Evolutionary conservation across 2,888 invertebrate genomes (phyloP), one percentile per base, ranked within the genome.

Genomic region (Meteorus colon): DNA sequence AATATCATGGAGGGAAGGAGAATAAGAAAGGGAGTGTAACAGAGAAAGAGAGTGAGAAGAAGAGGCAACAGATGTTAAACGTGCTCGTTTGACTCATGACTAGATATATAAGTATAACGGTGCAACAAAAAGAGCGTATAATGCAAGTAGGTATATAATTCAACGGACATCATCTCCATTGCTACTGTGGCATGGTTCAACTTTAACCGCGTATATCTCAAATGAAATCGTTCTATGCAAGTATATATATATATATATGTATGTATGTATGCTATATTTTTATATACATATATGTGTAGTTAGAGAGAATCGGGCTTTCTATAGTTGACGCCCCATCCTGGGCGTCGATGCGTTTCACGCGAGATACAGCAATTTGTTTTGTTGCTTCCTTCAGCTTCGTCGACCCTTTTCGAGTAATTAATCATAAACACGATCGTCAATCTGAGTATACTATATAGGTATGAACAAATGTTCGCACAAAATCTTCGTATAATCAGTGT

Each of bases 61-160:
- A 71, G 66, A 59, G 31, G 63, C 76, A 73, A 27, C 76, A 76
- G 76, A 76, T 76, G 76, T 73, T 73, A 69, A 73, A 76, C 76
- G 76, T 68, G 69, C 73, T 76, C 65, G 68, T 76, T 73, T 72
- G 76, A 67, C 59, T 60, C 63, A 41, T n/a, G 68, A 60, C 63
- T 63, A 63, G 45, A 72, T 31, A 31, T 68, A 68, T 41, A 68
- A 72, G 41, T 72, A 19, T 73, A 76, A 73, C 73, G 69, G 73
- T 68, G 59, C 41, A 51, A 68, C 65, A 76, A 72, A 76, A 72
- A 62, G 59, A 69, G 55, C 76, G 76, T 76, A 68, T 73, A 76
- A 73, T 69, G 24, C 51, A 62, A 41, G 65, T 63, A 41, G 34
- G 37, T 65, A 41, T 65, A 65, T 65, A 65, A 71, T 73, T 62